Evolutionary conservation across 2,113 vertebrate genomes (phyloP).

Genomic region (Fulmarus glacialis): DNA sequence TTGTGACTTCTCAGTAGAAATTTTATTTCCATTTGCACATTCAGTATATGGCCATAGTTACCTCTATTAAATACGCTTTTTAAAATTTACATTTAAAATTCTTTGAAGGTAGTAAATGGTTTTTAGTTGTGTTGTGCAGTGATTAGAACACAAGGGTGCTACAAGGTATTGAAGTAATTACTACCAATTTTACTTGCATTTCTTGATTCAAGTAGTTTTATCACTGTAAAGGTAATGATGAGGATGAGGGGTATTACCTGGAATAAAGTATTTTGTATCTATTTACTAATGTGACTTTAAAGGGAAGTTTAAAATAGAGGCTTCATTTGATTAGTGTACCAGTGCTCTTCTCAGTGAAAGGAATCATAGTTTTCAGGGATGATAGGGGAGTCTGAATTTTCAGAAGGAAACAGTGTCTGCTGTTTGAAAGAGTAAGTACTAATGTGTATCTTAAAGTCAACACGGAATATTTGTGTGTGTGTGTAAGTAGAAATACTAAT

Average conservation of each 20-base stretch:
- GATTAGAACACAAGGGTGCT: background rate
- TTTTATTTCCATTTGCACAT: background rate
- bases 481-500: background rate
- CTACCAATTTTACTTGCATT: background rate
- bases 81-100: background rate
- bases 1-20: background rate
- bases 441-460: background rate
- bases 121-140: background rate
- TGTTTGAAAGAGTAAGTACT: background rate
- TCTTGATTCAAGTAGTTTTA: background rate
- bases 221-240: background rate
- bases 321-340: background rate
- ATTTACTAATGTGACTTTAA: background rate
- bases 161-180: background rate
- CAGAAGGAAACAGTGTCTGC: background rate
- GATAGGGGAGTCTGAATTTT: background rate
- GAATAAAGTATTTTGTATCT: background rate
- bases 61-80: background rate
- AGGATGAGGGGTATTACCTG: background rate
- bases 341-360: background rate
- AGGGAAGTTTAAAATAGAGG: background rate
- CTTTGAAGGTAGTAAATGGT: background rate
- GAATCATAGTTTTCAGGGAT: background rate
- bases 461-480: background rate
- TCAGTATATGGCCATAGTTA: background rate